A percentile compares a stretch with the other conserved stretches of the same genome.
Evolutionary conservation across 2,113 vertebrate genomes (phyloP).

Genomic region (Lontra canadensis): DNA sequence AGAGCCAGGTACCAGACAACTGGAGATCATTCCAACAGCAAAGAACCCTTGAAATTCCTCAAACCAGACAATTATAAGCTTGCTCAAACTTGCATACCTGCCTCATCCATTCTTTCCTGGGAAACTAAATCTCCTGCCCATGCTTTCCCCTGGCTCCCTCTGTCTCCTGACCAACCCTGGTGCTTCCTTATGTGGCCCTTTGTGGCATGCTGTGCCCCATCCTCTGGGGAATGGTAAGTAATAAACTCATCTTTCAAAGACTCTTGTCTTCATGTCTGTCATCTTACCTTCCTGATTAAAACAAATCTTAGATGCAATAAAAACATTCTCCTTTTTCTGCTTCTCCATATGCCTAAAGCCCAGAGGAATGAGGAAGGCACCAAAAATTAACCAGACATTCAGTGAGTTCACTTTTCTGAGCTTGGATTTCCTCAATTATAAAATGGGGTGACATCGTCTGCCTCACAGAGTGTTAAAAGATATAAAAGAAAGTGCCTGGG

Average conservation of each 20-base stretch:
- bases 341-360: not conserved
- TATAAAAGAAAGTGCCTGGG: fast-evolving
- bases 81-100: fast-evolving
- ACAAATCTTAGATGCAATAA: not conserved
- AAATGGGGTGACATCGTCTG: fast-evolving
- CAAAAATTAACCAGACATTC: fast-evolving
- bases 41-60: not conserved
- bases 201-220: fast-evolving
- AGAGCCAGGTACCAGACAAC: fast-evolving
- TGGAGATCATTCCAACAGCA: too few species aligned
- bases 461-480: not conserved
- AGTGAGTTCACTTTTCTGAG: not conserved
- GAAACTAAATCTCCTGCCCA: not conserved
- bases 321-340: not conserved
- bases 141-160: fast-evolving
- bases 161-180: too few species aligned
- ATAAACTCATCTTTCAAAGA: not conserved
- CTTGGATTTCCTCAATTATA: not conserved
- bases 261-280: not conserved
- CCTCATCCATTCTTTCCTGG: not conserved
- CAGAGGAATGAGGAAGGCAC: fast-evolving
- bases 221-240: not conserved
- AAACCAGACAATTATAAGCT: not conserved
- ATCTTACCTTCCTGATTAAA: not conserved
- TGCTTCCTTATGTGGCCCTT: not conserved